Conservation (phyloP, 2,113 vertebrate species). For the Phoxinus phoxinus region DNA sequence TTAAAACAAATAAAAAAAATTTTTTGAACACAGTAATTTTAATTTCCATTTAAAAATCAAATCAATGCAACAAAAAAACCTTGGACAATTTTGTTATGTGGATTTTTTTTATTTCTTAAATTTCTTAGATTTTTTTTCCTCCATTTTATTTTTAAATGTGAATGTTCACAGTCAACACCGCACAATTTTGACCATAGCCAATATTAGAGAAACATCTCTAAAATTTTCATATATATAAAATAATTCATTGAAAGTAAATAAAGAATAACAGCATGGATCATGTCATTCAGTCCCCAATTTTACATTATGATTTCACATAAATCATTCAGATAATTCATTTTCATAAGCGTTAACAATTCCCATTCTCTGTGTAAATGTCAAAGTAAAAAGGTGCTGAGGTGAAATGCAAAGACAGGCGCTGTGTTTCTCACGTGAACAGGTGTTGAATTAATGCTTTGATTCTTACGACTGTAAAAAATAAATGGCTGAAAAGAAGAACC, state of each 20-base stretch:
- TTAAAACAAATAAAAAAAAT: neutral
- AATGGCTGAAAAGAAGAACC: neutral
- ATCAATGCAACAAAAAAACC: neutral
- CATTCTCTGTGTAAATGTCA: slow-evolving; percentile 18
- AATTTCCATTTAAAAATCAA: neutral
- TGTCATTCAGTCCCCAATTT: slow-evolving; percentile 55
- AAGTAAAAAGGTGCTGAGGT: slow-evolving; percentile 11
- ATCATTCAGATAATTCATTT: slow-evolving; percentile 35
- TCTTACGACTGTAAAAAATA: slow-evolving; percentile 31
- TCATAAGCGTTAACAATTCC: slow-evolving; percentile 44
- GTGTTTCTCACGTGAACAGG: slow-evolving; percentile 8
- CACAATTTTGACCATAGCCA: slow-evolving; percentile 50
- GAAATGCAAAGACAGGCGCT: slow-evolving; percentile 44
- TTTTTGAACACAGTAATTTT: neutral
- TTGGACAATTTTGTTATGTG: slow-evolving; percentile 14
- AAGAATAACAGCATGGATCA: slow-evolving; percentile 58
- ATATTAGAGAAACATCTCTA: slow-evolving; percentile 57
- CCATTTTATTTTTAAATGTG: slow-evolving; percentile 54
- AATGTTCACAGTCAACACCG: slow-evolving; percentile 59
- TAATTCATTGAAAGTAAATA: slow-evolving; percentile 59
- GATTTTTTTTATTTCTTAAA: slow-evolving; percentile 46
- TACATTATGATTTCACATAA: slow-evolving; percentile 15
- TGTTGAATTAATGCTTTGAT: slow-evolving; percentile 28
- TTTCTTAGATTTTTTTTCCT: slow-evolving; percentile 39
- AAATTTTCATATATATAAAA: slow-evolving; percentile 55